Conservation (phyloP, 2,797 vertebrate species). For the Tragelaphus eurycerus region DNA sequence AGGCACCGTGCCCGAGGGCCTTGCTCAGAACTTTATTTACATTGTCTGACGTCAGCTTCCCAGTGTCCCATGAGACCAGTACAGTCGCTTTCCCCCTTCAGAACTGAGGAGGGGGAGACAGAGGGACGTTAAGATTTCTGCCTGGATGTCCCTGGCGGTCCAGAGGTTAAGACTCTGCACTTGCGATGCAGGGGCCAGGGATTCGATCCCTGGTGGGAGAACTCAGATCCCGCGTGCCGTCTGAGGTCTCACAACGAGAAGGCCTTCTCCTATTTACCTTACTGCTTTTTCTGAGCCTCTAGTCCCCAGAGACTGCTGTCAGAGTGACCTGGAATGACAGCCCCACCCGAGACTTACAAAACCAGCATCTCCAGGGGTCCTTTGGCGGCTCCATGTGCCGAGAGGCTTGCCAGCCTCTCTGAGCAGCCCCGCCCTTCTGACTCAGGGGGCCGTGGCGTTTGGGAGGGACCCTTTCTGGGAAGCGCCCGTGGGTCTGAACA, state of each 20-base stretch:
- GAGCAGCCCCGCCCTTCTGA: neutral
- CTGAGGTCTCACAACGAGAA: neutral
- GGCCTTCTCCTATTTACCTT: neutral
- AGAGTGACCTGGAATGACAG: neutral
- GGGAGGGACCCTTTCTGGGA: neutral
- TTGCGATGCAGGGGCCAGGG: neutral
- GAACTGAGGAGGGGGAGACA: neutral
- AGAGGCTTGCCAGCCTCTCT: neutral
- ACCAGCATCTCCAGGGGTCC: neutral
- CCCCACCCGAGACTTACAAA: accelerated
- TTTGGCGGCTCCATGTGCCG: accelerated
- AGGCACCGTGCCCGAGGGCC: neutral
- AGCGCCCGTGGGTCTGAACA: accelerated
- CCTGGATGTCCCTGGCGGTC: neutral
- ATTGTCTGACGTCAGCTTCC: neutral
- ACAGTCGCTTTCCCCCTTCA: accelerated
- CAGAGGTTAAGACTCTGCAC: neutral
- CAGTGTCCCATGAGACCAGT: accelerated
- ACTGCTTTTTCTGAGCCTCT: accelerated
- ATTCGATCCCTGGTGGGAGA: neutral
- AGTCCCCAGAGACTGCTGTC: neutral
- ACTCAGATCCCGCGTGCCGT: neutral
- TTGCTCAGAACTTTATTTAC: neutral
- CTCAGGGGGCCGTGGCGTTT: neutral
- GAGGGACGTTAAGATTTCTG: neutral